phyloP scores from a whole-genome alignment of 2,888 invertebrate genomes.

The Cheilosia impressa region DNA sequence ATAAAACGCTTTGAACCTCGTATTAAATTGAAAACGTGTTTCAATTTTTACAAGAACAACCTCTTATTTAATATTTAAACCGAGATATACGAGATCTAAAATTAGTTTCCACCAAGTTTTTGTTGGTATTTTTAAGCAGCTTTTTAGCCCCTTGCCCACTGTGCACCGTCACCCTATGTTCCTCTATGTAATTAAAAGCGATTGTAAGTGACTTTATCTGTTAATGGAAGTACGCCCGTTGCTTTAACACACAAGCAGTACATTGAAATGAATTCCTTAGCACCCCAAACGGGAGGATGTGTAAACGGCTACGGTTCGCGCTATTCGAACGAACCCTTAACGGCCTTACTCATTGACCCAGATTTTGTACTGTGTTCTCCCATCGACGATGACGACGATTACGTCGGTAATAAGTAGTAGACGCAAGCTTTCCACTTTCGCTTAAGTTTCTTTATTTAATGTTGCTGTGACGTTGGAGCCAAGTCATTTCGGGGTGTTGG shows the following conservation, averaged over 20 bases:
- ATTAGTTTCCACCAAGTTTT: too few species aligned
- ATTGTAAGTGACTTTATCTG: slow-evolving; percentile 59
- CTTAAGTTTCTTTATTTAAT: slow-evolving; percentile 19
- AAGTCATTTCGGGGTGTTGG: slow-evolving; percentile 15
- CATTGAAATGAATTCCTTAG: slow-evolving; percentile 53
- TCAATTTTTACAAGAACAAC: too few species aligned
- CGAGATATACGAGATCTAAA: too few species aligned
- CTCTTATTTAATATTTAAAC: too few species aligned
- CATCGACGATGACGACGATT: slow-evolving; percentile 15
- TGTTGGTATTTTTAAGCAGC: too few species aligned
- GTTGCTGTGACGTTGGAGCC: slow-evolving; percentile 22
- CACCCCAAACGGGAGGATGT: slow-evolving; percentile 27
- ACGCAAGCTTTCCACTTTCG: slow-evolving; percentile 24
- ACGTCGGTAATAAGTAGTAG: slow-evolving; percentile 29
- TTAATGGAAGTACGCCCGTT: slow-evolving; percentile 13
- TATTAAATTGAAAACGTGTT: too few species aligned
- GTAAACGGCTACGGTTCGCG: slow-evolving; percentile 42
- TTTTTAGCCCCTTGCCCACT: background rate
- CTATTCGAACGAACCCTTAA: slow-evolving; percentile 48
- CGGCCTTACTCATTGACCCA: slow-evolving; percentile 68
- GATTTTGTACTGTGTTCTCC: slow-evolving; percentile 38
- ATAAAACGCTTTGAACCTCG: too few species aligned
- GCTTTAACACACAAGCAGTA: slow-evolving; percentile 32
- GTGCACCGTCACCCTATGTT: background rate
- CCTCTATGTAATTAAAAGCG: slow-evolving; percentile 54